Conservation (phyloP, 1,140 invertebrate genomes). For the Pogonognathellus flavescens region DNA sequence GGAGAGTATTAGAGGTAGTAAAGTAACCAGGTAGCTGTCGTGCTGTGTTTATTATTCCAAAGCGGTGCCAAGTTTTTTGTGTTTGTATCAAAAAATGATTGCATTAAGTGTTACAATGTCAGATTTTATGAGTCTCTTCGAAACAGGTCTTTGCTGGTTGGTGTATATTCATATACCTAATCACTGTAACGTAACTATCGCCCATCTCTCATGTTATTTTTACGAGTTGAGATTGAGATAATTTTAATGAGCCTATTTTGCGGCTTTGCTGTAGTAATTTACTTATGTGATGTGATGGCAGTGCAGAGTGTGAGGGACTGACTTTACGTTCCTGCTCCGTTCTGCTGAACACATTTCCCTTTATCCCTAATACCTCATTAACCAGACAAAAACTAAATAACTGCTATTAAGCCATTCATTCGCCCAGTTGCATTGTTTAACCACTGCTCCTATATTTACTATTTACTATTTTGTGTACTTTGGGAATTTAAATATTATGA, state of each 20-base stretch:
- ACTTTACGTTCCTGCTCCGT: not conserved
- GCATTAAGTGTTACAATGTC: slow-evolving; percentile 54
- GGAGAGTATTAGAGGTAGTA: slow-evolving; percentile 1
- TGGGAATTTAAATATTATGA: too few species aligned
- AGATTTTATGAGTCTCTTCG: slow-evolving; percentile 42
- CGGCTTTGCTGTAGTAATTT: slow-evolving; percentile 43
- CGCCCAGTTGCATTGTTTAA: not conserved
- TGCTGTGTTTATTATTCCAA: slow-evolving; percentile 44
- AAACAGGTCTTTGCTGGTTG: slow-evolving; percentile 33
- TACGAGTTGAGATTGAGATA: slow-evolving; percentile 50
- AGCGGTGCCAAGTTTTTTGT: slow-evolving; percentile 49
- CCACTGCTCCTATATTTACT: not conserved
- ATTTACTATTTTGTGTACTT: not conserved
- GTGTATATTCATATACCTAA: not conserved
- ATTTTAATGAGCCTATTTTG: slow-evolving; percentile 54
- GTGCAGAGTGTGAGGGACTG: not conserved
- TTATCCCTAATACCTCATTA: slow-evolving; percentile 33
- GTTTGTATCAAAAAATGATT: slow-evolving; percentile 48
- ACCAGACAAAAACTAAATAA: slow-evolving; percentile 27
- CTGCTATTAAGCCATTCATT: slow-evolving; percentile 4
- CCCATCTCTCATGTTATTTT: slow-evolving; percentile 50
- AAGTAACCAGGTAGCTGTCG: slow-evolving; percentile 19
- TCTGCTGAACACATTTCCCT: not conserved
- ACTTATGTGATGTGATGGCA: not conserved
- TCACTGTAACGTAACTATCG: slow-evolving; percentile 39